Conservation (phyloP, 2,888 invertebrate species). For the Homarus gammarus region DNA sequence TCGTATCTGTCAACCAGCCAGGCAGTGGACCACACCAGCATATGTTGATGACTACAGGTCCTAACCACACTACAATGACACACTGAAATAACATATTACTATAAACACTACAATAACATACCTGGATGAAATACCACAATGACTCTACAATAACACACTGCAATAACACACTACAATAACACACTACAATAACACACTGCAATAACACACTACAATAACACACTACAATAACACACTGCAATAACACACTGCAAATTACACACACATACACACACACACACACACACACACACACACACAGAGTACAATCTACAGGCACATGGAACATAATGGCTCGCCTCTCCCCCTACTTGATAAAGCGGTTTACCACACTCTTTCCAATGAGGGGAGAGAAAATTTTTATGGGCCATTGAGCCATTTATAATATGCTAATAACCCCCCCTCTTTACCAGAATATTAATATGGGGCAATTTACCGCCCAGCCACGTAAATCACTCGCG, state of each 20-base stretch:
- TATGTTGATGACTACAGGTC: too few species aligned
- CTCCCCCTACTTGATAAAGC: background rate
- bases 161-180: background rate
- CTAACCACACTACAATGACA: too few species aligned
- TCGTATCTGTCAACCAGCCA: too few species aligned
- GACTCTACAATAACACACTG: background rate
- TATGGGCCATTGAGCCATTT: background rate
- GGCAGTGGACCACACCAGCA: too few species aligned
- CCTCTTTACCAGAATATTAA: constrained; percentile 26
- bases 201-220: too few species aligned
- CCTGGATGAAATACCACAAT: background rate
- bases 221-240: too few species aligned
- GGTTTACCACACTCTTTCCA: background rate
- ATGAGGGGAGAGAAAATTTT: background rate
- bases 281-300: background rate
- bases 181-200: too few species aligned
- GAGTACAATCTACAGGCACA: background rate
- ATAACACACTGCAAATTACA: too few species aligned
- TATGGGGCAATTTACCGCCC: background rate
- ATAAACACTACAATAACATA: too few species aligned
- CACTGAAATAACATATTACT: too few species aligned
- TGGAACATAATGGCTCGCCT: too few species aligned
- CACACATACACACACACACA: background rate
- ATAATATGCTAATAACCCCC: constrained; percentile 6
- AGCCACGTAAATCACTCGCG: background rate